phyloP scores from a whole-genome alignment of 2,113 vertebrate genomes.

The Oxyruncus cristatus region DNA sequence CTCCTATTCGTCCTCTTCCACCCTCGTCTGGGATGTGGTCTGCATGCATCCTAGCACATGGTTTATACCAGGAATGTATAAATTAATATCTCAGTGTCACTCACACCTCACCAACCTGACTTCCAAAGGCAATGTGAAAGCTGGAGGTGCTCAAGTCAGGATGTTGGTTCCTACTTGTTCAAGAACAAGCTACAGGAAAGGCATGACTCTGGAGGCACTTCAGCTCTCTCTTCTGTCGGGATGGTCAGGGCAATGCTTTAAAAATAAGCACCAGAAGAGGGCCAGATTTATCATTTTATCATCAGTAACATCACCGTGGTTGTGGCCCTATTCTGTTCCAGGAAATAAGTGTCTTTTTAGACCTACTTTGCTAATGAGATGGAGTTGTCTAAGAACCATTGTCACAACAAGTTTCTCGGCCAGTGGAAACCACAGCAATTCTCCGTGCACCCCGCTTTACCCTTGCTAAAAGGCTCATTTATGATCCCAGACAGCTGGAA shows the following conservation, averaged over 20 bases:
- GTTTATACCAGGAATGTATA: background rate
- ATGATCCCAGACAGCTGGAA: background rate
- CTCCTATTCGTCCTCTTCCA: background rate
- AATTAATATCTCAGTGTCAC: background rate
- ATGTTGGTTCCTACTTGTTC: background rate
- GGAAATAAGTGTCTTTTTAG: background rate
- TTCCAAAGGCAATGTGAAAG: background rate
- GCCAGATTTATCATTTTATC: background rate
- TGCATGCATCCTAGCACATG: background rate
- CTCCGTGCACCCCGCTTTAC: background rate
- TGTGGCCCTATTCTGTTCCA: background rate
- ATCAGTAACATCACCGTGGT: background rate
- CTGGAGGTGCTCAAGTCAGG: background rate
- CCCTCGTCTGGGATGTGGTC: background rate
- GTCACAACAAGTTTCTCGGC: background rate
- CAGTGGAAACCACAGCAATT: background rate
- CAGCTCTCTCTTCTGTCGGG: fast-evolving
- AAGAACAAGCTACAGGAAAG: background rate
- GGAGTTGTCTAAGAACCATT: background rate
- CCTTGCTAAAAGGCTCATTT: background rate
- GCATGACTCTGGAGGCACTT: background rate
- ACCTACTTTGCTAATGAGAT: background rate
- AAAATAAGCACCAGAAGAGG: background rate
- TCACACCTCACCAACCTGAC: background rate
- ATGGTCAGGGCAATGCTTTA: background rate